These are phyloP conservation scores for Stenodera caucasica DNA, from an alignment of 2,888 invertebrate species.

Conservation along the genomic window DNA sequence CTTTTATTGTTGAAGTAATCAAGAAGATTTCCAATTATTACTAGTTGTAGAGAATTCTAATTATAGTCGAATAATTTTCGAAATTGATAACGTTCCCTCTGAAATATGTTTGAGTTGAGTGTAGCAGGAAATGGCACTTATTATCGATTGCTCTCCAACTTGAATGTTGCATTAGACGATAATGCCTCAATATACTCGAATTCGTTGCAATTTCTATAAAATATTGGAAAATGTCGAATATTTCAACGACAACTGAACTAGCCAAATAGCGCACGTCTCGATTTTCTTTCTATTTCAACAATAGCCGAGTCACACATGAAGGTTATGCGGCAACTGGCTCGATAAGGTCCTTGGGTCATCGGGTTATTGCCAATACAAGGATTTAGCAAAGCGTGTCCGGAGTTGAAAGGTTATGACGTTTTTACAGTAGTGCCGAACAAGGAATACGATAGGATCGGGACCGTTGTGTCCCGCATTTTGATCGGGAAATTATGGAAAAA, in stretches of 20 bases:
- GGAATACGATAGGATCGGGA: conserved; percentile 33
- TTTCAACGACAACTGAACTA: neutral
- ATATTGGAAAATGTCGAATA: neutral
- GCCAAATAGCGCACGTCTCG: neutral
- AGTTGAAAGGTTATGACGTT: conserved; percentile 42
- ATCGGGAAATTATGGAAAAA: conserved; percentile 37
- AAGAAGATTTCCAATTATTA: too few species aligned
- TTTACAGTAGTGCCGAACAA: conserved; percentile 36
- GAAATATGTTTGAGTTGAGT: neutral
- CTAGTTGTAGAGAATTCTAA: too few species aligned
- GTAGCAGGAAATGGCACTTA: neutral
- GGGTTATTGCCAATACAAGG: conserved; percentile 43
- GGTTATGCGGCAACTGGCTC: conserved; percentile 33
- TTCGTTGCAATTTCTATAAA: neutral
- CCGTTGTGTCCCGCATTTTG: conserved; percentile 42
- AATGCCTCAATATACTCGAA: neutral
- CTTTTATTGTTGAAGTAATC: too few species aligned
- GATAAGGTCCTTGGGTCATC: conserved; percentile 38
- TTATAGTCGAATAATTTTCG: neutral
- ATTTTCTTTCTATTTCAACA: conserved; percentile 34
- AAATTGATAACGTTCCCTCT: neutral
- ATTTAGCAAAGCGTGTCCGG: conserved; percentile 40
- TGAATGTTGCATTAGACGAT: conserved; percentile 8
- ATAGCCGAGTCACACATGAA: conserved; percentile 38
- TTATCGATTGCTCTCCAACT: conserved; percentile 17